Conservation (phyloP, 1,140 invertebrate species). For the Ctenoplectra terminalis region DNA sequence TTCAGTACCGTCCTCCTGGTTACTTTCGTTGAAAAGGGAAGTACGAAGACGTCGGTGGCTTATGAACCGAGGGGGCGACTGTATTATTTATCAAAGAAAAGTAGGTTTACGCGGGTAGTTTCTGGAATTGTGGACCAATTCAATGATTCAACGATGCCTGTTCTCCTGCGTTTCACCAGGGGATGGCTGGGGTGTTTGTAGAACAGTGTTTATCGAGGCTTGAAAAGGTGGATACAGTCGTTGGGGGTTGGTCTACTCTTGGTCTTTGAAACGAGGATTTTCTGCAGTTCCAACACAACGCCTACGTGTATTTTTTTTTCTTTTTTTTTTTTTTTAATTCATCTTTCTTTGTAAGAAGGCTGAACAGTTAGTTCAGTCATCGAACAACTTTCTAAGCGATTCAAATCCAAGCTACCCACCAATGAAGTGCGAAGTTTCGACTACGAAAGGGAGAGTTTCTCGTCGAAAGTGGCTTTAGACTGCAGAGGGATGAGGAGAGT, state of each 20-base stretch:
- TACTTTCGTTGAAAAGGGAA: constrained; percentile 40
- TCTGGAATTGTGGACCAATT: constrained; percentile 27
- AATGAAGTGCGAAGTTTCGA: constrained; percentile 46
- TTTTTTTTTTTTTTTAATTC: neutral
- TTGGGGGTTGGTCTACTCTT: neutral
- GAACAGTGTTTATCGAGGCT: neutral
- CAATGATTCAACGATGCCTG: constrained; percentile 41
- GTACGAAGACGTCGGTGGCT: neutral
- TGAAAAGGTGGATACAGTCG: neutral
- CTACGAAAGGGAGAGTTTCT: constrained; percentile 45
- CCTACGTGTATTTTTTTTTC: neutral
- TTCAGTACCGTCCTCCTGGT: constrained; percentile 44
- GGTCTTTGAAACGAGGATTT: neutral
- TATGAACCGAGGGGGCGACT: neutral
- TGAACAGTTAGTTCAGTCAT: neutral
- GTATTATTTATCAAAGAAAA: constrained; percentile 57
- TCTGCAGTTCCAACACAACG: neutral
- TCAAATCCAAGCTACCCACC: neutral
- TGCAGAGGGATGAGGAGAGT: neutral
- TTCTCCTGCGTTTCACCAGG: neutral
- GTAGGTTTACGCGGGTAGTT: constrained; percentile 26
- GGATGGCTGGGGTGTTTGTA: neutral
- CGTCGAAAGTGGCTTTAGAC: constrained; percentile 39
- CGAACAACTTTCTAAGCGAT: too few species aligned
- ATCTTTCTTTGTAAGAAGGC: too few species aligned